Conservation (phyloP, 2,797 vertebrate genomes). For the Gobio occitaniae region DNA sequence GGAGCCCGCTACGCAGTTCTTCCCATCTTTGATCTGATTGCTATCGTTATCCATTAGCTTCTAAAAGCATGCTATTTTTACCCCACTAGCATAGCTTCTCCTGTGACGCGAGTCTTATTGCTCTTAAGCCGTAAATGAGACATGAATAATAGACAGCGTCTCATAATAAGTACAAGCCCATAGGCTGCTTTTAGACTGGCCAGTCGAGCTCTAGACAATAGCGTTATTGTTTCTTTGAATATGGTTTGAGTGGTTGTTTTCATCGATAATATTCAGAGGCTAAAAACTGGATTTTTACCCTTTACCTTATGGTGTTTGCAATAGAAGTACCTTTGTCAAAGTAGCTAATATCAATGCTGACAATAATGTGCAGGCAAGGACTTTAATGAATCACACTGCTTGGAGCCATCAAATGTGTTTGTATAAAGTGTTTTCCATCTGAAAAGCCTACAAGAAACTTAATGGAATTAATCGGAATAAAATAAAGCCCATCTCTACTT, state of each 20-base stretch:
- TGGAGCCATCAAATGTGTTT: not conserved
- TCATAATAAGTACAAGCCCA: not conserved
- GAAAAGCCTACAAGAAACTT: constrained; percentile 12
- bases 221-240: not conserved
- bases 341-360: not conserved
- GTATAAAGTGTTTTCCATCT: not conserved
- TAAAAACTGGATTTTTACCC: not conserved
- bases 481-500: constrained; percentile 5
- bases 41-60: not conserved
- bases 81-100: constrained; percentile 15
- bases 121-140: constrained; percentile 36
- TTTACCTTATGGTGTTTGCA: not conserved
- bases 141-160: constrained; percentile 15
- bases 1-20: not conserved
- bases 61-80: constrained; percentile 43
- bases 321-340: constrained; percentile 7
- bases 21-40: not conserved
- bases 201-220: constrained; percentile 1
- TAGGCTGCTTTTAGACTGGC: constrained; percentile 10
- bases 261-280: not conserved
- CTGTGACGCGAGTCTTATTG: constrained; percentile 30
- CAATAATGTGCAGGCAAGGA: not conserved
- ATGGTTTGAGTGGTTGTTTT: not conserved
- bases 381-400: not conserved
- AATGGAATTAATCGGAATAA: constrained; percentile 20